Percentiles rank a stretch among this genome's conserved stretches.
phyloP scores from a whole-genome alignment of 2,888 invertebrate genomes.

The Torymus aiolomorphi region DNA sequence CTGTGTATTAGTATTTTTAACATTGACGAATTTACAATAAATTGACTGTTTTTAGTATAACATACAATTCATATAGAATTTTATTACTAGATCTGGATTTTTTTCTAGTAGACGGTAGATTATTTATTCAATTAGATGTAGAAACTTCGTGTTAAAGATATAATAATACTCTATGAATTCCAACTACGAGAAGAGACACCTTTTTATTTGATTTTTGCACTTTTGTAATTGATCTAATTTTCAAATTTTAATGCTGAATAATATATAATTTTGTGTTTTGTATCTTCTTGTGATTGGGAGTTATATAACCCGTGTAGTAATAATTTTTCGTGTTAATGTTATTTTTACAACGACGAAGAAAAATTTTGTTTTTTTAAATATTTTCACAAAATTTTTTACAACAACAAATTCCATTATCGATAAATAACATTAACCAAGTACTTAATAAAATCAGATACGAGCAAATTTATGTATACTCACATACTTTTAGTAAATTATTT shows the following conservation, averaged over 20 bases:
- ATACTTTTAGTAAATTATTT: no score
- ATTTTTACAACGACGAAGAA: conserved; percentile 13
- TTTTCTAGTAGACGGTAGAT: not conserved
- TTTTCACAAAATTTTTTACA: conserved; percentile 9
- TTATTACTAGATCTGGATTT: not conserved
- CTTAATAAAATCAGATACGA: conserved; percentile 19
- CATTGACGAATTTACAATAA: no score
- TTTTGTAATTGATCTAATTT: conserved; percentile 7
- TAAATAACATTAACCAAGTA: conserved; percentile 39
- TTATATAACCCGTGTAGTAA: not conserved
- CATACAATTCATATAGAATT: no score
- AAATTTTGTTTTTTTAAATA: no score
- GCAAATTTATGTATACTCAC: not conserved
- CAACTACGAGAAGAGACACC: conserved; percentile 45
- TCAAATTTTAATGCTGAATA: not conserved
- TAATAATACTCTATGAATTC: conserved; percentile 9
- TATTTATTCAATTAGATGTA: not conserved
- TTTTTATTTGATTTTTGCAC: conserved; percentile 26
- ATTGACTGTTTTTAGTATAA: no score
- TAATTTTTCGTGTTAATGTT: conserved; percentile 18
- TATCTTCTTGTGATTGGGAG: conserved; percentile 48
- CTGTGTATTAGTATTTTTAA: no score
- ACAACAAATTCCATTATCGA: not conserved
- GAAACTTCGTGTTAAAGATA: not conserved
- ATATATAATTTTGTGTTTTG: not conserved